A percentile compares a stretch with the other conserved stretches of the same genome.
Evolutionary conservation across 2,888 invertebrate genomes (phyloP).

Genomic region (Agrochola circellaris): DNA sequence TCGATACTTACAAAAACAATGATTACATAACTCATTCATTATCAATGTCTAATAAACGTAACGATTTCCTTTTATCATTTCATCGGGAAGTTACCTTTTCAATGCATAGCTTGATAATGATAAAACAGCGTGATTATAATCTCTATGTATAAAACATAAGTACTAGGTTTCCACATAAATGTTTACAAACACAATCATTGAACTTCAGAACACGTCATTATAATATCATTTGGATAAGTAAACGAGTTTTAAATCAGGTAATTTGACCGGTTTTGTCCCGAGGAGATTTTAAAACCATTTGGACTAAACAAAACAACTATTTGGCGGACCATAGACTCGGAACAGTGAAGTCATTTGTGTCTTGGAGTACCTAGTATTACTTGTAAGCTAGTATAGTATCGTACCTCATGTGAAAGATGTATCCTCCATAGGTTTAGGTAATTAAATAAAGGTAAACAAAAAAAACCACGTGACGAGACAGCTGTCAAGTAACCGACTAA

Average conservation of each 20-base stretch:
- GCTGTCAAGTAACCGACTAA: too few species aligned
- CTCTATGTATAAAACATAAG: not conserved
- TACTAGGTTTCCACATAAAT: not conserved
- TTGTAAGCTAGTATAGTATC: not conserved
- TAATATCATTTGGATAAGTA: slow-evolving; percentile 33
- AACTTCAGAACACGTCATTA: slow-evolving; percentile 50
- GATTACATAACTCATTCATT: slow-evolving; percentile 29
- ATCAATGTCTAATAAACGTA: not conserved
- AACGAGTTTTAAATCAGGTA: slow-evolving; percentile 28
- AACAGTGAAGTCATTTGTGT: slow-evolving; percentile 20
- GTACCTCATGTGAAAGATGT: not conserved
- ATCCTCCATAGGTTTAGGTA: too few species aligned
- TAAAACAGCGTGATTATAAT: slow-evolving; percentile 11
- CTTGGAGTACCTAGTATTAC: not conserved
- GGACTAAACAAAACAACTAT: not conserved
- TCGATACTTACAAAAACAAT: not conserved
- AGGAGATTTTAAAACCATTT: slow-evolving; percentile 12
- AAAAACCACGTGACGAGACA: too few species aligned
- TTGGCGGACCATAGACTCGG: not conserved
- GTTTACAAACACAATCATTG: slow-evolving; percentile 32
- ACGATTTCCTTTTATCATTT: slow-evolving; percentile 20
- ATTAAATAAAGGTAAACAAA: too few species aligned
- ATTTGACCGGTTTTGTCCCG: slow-evolving; percentile 57
- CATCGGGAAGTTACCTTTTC: slow-evolving; percentile 48
- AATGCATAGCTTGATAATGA: slow-evolving; percentile 9